Evolutionary conservation across 2,888 invertebrate genomes (phyloP).

Genomic region (Charanyca ferruginea): DNA sequence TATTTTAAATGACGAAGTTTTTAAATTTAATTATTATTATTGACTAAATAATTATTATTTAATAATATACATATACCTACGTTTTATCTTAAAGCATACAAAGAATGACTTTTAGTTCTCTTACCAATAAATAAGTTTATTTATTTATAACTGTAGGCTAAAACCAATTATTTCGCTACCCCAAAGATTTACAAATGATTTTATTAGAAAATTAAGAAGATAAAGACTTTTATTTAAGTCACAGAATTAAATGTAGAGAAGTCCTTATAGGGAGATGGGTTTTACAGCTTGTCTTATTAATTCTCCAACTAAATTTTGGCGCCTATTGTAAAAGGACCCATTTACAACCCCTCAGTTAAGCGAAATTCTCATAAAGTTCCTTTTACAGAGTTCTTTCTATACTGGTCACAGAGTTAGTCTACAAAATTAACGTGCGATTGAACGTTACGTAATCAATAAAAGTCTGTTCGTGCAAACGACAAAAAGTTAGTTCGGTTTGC

Average conservation of each 20-base stretch:
- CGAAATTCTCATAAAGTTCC: background rate
- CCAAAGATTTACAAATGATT: too few species aligned
- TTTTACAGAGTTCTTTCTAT: conserved; percentile 5
- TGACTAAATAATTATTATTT: too few species aligned
- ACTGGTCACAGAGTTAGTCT: conserved; percentile 38
- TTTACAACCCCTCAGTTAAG: background rate
- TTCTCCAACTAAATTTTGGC: background rate
- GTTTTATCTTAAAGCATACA: too few species aligned
- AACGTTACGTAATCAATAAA: conserved; percentile 39
- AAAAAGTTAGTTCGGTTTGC: conserved; percentile 14
- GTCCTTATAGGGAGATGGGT: background rate
- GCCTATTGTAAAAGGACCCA: conserved; percentile 26
- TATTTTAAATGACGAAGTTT: too few species aligned
- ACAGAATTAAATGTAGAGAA: background rate
- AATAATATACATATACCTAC: too few species aligned
- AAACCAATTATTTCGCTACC: too few species aligned
- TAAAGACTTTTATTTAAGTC: background rate
- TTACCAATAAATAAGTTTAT: too few species aligned
- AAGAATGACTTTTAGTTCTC: too few species aligned
- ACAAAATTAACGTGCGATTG: conserved; percentile 33
- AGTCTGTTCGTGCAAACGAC: conserved; percentile 28
- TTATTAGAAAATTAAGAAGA: too few species aligned
- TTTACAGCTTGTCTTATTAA: conserved; percentile 17
- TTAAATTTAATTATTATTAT: too few species aligned
- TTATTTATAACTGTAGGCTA: too few species aligned